Base-by-base conservation (phyloP, 35 echinoderm and acorn worm genomes). In the Chiridota heheva region DNA sequence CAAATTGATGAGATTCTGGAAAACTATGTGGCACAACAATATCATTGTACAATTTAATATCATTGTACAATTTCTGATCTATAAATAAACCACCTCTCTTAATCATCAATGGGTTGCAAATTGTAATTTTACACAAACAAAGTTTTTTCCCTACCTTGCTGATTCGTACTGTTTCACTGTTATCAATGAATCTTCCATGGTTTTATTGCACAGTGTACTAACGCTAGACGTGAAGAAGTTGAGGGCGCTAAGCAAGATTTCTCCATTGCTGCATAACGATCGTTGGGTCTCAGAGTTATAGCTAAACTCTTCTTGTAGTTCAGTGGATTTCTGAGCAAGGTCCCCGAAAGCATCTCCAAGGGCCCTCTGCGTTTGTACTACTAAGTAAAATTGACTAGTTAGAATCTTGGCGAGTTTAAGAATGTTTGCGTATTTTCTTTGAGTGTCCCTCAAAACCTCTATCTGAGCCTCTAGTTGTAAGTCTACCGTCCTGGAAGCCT, bases 221-320 rank as follows among this genome's bases (percentile, higher is more conserved):
- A 97, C 94, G 62, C 89, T 97, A 12, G 94, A 97, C 26, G 94
- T 97, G 81, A 97, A 97, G 81, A 97, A 97, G 51, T 91, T 91
- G 69, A 97, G 80, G 47, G 88, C 89, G 25, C 94, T 84, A 42
- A 97, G 80, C 17, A 97, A 68, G 1, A 89, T 91, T 67, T 96
- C 94, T 6, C 94, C 94, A 43, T 97, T 97, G 7, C 29, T 41
- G 47, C 94, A 91, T 60, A 97, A 63, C 4, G 88, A 91, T 40
- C 82, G 86, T 67, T 97, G 94, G 37, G 94, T 97, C 72, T 97
- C 94, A 1, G 89, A 70, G 63, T 96, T 97, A 53, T 97, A 96
- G 34, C 70, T 85, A 33, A 96, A 97, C 73, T 97, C 94, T 58
- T 97, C 94, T 49, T 91, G 77, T 35, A 97, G 80, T 73, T 97